Conservation (phyloP, 2,113 vertebrate species). For the Plotosus lineatus region DNA sequence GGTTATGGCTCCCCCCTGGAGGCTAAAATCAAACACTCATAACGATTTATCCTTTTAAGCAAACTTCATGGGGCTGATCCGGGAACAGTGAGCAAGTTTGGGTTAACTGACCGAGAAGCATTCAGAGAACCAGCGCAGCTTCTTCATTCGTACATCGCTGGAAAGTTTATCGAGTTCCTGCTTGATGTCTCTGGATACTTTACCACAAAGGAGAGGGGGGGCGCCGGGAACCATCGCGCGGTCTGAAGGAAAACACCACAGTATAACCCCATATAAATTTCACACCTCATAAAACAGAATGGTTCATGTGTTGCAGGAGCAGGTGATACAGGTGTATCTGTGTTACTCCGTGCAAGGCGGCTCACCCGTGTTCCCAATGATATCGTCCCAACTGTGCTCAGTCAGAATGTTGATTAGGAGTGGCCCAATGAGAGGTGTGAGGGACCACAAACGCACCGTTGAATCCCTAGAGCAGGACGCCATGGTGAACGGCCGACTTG, state of each 20-base stretch:
- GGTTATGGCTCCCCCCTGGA: conserved; percentile 90
- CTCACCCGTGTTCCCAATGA: conserved; percentile 88
- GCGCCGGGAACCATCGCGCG: conserved; percentile 80
- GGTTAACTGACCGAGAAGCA: conserved; percentile 85
- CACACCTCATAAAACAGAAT: not conserved
- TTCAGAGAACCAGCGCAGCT: conserved; percentile 92
- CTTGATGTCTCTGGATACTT: conserved; percentile 89
- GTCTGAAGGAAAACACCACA: conserved; percentile 68
- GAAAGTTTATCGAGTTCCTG: conserved; percentile 89
- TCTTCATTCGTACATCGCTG: conserved; percentile 76
- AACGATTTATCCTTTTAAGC: too few species aligned
- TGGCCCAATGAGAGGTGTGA: conserved; percentile 85
- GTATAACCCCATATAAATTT: not conserved
- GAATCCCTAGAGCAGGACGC: conserved; percentile 97
- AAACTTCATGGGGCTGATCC: not conserved
- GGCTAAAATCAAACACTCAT: conserved; percentile 69
- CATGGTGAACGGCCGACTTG: conserved; percentile 91
- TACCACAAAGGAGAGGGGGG: conserved; percentile 89
- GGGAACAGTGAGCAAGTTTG: not conserved
- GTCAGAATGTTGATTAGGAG: conserved; percentile 86
- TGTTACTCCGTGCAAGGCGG: not conserved
- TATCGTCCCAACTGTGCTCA: conserved; percentile 88
- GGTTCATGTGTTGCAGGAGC: too few species aligned
- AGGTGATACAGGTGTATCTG: too few species aligned
- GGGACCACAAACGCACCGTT: conserved; percentile 94